phyloP scores from a whole-genome alignment of 35 echinoderm and acorn worm species.

The Stichopus chloronotus region DNA sequence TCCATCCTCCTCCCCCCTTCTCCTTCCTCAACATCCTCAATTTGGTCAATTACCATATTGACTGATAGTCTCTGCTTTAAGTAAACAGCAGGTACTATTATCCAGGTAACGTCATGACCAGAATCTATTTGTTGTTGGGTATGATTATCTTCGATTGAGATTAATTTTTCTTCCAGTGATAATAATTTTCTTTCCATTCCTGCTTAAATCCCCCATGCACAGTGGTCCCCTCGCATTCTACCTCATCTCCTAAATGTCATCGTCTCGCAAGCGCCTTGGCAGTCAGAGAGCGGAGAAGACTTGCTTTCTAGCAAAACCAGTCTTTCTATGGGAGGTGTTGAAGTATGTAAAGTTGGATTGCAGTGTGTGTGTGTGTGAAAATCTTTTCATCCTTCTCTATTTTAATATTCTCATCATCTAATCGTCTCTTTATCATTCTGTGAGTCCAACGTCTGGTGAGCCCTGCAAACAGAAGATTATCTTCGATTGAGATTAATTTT shows the following conservation, averaged over 20 bases:
- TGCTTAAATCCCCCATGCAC: background rate
- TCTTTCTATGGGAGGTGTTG: background rate
- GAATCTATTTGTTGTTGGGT: background rate
- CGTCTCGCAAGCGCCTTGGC: background rate
- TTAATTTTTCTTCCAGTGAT: background rate
- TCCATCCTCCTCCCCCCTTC: no score
- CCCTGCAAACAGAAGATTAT: background rate
- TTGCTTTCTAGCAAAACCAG: background rate
- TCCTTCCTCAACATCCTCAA: no score
- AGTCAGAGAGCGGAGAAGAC: background rate
- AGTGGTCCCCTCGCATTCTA: constrained; percentile 30
- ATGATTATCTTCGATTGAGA: background rate
- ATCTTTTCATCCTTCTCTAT: no score
- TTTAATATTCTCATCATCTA: no score
- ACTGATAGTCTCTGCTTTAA: no score
- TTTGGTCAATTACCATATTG: no score
- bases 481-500: background rate
- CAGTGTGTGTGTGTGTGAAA: background rate
- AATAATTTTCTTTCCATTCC: background rate
- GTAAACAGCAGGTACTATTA: no score
- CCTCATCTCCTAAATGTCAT: constrained; percentile 12
- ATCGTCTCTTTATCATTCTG: no score
- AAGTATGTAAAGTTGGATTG: background rate
- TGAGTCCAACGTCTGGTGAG: no score
- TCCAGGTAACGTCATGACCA: no score